Conservation (phyloP, 2,113 vertebrate species). For the Pseudopodoces humilis region DNA sequence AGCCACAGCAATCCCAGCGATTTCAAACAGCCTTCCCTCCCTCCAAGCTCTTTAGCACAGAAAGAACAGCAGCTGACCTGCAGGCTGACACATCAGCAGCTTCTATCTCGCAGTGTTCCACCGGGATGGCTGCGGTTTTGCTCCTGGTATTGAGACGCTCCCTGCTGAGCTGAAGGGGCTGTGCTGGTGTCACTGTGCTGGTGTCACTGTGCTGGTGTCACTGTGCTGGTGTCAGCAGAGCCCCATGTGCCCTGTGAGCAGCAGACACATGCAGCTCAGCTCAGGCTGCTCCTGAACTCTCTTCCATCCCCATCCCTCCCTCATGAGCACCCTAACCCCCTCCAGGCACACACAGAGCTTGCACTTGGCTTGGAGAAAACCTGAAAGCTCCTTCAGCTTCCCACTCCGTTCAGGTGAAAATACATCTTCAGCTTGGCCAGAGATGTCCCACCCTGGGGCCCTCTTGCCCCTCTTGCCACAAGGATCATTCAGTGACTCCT, state of each 20-base stretch:
- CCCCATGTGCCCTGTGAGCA: neutral
- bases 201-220: too few relatives aligned
- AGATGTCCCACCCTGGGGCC: neutral
- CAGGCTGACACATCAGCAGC: neutral
- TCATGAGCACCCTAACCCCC: neutral
- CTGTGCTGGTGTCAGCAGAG: neutral
- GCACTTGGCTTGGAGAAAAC: neutral
- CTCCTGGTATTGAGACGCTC: neutral
- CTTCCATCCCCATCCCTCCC: neutral
- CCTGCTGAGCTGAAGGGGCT: neutral
- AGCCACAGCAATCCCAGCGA: neutral
- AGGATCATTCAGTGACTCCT: neutral
- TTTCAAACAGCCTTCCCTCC: neutral
- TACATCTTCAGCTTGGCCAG: neutral
- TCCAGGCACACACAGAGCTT: fast-evolving
- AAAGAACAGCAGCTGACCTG: neutral
- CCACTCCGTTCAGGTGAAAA: neutral
- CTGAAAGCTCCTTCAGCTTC: neutral
- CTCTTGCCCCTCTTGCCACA: neutral
- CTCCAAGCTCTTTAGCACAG: neutral
- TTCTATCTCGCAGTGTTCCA: neutral
- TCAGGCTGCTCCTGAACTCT: neutral
- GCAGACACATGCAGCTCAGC: neutral
- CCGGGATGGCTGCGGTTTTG: neutral
- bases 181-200: neutral